These are phyloP conservation scores for Chaetorhynchus papuensis DNA, from an alignment of 2,113 vertebrate genomes.

Conservation along the genomic window DNA sequence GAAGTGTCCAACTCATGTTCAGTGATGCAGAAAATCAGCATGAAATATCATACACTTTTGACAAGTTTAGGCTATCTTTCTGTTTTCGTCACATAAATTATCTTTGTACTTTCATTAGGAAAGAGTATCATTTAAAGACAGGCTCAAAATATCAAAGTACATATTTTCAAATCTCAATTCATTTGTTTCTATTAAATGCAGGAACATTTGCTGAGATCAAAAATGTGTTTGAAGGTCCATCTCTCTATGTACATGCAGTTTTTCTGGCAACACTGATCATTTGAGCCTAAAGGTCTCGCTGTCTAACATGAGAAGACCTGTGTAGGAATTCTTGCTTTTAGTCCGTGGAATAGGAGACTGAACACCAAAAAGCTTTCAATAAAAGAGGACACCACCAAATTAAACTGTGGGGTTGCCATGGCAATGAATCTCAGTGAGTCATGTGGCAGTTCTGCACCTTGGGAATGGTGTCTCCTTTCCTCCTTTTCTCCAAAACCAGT, in stretches of 20 bases:
- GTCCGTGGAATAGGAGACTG: background rate
- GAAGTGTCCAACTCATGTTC: background rate
- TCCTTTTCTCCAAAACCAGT: background rate
- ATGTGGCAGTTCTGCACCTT: background rate
- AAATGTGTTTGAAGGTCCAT: background rate
- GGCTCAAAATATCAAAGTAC: background rate
- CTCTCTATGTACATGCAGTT: background rate
- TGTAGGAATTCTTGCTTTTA: background rate
- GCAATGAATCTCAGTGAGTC: background rate
- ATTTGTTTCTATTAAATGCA: background rate
- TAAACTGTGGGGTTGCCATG: background rate
- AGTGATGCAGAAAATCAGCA: background rate
- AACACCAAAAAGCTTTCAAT: background rate
- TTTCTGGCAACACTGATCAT: background rate
- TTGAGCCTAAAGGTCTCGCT: background rate
- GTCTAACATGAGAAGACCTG: background rate
- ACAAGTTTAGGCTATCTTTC: background rate
- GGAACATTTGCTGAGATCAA: background rate
- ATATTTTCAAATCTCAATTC: background rate
- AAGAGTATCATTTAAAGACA: background rate
- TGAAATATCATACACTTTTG: background rate
- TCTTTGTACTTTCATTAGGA: background rate
- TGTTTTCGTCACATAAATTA: background rate
- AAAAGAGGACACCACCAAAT: background rate
- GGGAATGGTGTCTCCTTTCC: background rate